Conservation (phyloP, 2,888 invertebrate genomes). For the Hydropsyche betteni region DNA sequence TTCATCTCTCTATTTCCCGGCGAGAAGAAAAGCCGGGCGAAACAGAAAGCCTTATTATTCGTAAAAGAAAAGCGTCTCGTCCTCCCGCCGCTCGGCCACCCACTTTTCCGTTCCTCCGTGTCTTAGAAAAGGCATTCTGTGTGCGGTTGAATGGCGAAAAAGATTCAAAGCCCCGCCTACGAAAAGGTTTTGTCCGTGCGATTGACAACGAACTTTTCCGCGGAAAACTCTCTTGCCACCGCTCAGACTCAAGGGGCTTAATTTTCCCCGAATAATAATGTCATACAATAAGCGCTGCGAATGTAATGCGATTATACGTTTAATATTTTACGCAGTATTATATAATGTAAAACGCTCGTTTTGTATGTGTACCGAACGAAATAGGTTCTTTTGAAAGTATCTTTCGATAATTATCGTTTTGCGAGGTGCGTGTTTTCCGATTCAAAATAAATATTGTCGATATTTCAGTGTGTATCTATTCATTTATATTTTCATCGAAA, state of each 20-base stretch:
- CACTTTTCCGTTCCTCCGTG: too few species aligned
- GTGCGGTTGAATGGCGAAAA: conserved; percentile 47
- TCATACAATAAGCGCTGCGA: conserved; percentile 40
- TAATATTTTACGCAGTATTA: conserved; percentile 38
- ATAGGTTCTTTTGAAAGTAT: background rate
- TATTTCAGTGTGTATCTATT: too few species aligned
- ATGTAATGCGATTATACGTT: conserved; percentile 48
- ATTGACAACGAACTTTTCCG: conserved; percentile 46
- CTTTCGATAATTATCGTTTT: background rate
- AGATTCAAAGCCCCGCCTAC: conserved; percentile 48
- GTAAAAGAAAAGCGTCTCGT: background rate
- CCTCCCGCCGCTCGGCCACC: too few species aligned
- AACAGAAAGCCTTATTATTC: conserved; percentile 51
- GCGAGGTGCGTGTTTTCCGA: too few species aligned
- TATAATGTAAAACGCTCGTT: background rate
- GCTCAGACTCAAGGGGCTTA: conserved; percentile 47
- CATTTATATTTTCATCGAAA: too few species aligned
- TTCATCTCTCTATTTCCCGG: conserved; percentile 50
- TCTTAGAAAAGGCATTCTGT: conserved; percentile 50
- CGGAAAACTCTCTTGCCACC: conserved; percentile 37
- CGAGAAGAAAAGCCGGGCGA: conserved; percentile 46
- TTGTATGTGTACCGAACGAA: background rate
- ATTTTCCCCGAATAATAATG: conserved; percentile 48
- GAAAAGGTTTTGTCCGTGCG: conserved; percentile 32
- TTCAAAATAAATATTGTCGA: too few species aligned